Evolutionary conservation across 2,888 invertebrate species (phyloP).

Genomic region (Theretra japonica): DNA sequence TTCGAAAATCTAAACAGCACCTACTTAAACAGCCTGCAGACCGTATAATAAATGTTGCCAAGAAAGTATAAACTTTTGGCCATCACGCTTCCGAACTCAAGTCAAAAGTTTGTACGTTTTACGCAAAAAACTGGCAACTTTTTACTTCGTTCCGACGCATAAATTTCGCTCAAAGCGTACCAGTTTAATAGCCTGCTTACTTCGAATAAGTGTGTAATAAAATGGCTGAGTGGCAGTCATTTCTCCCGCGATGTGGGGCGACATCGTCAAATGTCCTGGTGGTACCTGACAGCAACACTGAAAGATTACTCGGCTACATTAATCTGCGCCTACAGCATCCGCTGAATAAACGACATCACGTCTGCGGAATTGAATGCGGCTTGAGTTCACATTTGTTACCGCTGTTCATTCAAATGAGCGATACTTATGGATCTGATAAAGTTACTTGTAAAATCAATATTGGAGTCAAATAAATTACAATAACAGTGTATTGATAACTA

Average conservation of each 20-base stretch:
- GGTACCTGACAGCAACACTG: slow-evolving; percentile 40
- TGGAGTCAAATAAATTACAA: no score
- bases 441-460: no score
- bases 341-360: slow-evolving; percentile 44
- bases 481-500: no score
- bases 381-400: slow-evolving; percentile 27
- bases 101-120: slow-evolving; percentile 10
- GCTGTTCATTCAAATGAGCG: background rate
- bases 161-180: slow-evolving; percentile 23
- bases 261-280: slow-evolving; percentile 27
- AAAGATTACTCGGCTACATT: slow-evolving; percentile 41
- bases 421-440: no score
- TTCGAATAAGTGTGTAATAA: slow-evolving; percentile 24
- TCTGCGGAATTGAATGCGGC: slow-evolving; percentile 40
- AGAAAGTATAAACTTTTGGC: slow-evolving; percentile 11
- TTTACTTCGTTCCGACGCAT: slow-evolving; percentile 22
- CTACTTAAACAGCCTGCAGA: background rate
- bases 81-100: slow-evolving; percentile 17
- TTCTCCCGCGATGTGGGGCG: slow-evolving; percentile 10
- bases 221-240: slow-evolving; percentile 16
- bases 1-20: background rate
- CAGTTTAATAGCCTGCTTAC: slow-evolving; percentile 19
- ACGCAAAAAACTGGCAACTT: slow-evolving; percentile 20
- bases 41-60: slow-evolving; percentile 14
- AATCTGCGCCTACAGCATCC: slow-evolving; percentile 44